phyloP scores from a whole-genome alignment of 2,888 invertebrate species.

The Quadriops clusia region DNA sequence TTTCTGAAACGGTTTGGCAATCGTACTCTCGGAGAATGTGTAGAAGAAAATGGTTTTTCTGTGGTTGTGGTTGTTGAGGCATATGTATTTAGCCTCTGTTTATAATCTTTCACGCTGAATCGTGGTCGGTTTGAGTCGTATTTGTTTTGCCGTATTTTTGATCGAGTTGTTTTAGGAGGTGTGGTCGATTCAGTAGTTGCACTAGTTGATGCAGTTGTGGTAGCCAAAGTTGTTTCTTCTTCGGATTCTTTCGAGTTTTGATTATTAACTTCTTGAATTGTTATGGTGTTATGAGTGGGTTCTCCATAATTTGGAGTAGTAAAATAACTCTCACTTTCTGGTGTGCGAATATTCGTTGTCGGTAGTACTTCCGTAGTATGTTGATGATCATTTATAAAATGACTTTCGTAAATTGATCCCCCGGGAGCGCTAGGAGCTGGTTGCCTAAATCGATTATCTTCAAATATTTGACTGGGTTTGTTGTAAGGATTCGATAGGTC shows the following conservation, averaged over 20 bases:
- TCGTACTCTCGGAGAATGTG: conserved; percentile 32
- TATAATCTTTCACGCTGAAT: conserved; percentile 68
- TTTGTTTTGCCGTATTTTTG: conserved; percentile 41
- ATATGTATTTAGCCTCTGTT: conserved; percentile 46
- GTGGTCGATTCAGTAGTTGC: conserved; percentile 20
- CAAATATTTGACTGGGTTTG: no score
- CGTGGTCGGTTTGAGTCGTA: conserved; percentile 45
- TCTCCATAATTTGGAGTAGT: conserved; percentile 16
- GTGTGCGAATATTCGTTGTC: conserved; percentile 19
- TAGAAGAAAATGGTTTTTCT: conserved; percentile 10
- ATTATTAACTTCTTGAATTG: conserved; percentile 16
- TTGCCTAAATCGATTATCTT: no score
- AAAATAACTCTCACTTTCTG: conserved; percentile 31
- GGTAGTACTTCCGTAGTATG: conserved; percentile 3
- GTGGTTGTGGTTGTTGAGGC: conserved; percentile 39
- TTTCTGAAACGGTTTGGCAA: conserved; percentile 40
- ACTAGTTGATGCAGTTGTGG: conserved; percentile 14
- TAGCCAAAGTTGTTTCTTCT: conserved; percentile 11
- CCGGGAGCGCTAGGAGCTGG: no score
- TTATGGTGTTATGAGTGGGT: conserved; percentile 12
- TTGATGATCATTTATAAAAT: no score
- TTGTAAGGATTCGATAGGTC: no score
- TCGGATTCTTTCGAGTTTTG: conserved; percentile 9
- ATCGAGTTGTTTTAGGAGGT: conserved; percentile 25
- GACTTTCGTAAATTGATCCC: conserved; percentile 16